Evolutionary conservation across 2,888 invertebrate species (phyloP), one percentile per base, ranked within the genome.

Genomic region (Cheilosia vernalis): DNA sequence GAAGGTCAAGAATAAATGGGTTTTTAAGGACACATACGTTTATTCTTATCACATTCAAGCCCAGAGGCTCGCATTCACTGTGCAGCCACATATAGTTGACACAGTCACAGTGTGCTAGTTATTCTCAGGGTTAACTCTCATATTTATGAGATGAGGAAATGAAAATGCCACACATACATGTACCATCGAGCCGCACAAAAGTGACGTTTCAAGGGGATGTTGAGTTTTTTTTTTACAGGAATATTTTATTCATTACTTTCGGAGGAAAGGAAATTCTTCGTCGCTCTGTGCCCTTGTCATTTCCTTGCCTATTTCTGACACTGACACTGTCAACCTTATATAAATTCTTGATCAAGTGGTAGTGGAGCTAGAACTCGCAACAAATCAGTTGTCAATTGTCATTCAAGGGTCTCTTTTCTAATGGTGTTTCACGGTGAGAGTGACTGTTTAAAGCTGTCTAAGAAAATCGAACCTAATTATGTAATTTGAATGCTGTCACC

Each of bases 121-220:
- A 76, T 74, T 53, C 84, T 79, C 80, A 53, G 67, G 69, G 53
- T 79, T 69, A 56, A 74, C 74, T 80, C 64, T 76, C 49, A 63
- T 76, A 80, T 84, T 84, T 76, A 84, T 74, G 74, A 74, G 84
- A 80, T 55, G 84, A 80, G 74, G 74, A 80, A 80, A 84, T 84
- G 80, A 80, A 80, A 80, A 76, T 80, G 55, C 84, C 74, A n/a
- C 77, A 77, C 40, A 78, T 56, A 78, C 4, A 27, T 7, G 19
- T 58, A 51, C 33, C 49, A 37, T 30, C 49, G 21, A 10, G 56
- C 21, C n/a, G n/a, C 13, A 13, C 51, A 70, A 66, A 63, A 27
- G 72, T 47, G 53, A 60, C 72, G 42, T 51, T 72, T 30, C 15
- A 44, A 51, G 58, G 44, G 64, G 64, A 55, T 61, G 63, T 51